Percentiles rank a stretch among this genome's conserved stretches.
phyloP scores from a whole-genome alignment of 2,888 invertebrate genomes.

The Diarsia mendica region DNA sequence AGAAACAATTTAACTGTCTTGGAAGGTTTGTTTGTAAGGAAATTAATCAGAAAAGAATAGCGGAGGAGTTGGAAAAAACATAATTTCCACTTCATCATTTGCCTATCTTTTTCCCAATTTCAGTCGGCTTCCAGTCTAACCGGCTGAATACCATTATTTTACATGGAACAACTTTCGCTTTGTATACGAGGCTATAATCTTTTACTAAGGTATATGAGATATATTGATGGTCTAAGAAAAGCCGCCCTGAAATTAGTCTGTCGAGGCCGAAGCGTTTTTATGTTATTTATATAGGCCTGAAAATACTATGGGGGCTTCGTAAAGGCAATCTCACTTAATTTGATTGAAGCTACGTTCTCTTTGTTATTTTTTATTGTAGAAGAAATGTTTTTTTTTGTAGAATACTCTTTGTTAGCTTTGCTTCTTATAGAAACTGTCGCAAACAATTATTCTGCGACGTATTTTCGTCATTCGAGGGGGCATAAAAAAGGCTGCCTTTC shows the following conservation, averaged over 20 bases:
- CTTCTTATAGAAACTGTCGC: constrained; percentile 14
- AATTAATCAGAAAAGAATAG: no score
- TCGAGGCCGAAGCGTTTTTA: constrained; percentile 9
- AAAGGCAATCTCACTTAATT: constrained; percentile 41
- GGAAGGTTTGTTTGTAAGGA: no score
- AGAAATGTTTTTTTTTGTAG: constrained; percentile 2
- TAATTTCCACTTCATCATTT: background rate
- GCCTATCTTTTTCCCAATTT: background rate
- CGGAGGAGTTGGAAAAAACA: no score
- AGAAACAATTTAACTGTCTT: no score
- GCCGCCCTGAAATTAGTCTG: constrained; percentile 11
- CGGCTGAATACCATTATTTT: background rate
- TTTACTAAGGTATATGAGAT: background rate
- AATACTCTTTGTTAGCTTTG: background rate
- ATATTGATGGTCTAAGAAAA: constrained; percentile 9
- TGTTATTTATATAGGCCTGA: constrained; percentile 29
- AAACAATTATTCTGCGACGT: constrained; percentile 18
- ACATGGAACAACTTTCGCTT: background rate
- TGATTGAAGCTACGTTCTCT: constrained; percentile 22
- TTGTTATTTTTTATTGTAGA: constrained; percentile 13
- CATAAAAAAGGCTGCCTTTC: constrained; percentile 9
- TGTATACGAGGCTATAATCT: background rate
- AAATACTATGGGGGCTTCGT: constrained; percentile 11
- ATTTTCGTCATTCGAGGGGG: constrained; percentile 21
- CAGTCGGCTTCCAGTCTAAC: background rate